Evolutionary conservation across 1,140 invertebrate genomes (phyloP), one percentile per base, ranked within the genome.

Genomic region (Drosophila repletoides): DNA sequence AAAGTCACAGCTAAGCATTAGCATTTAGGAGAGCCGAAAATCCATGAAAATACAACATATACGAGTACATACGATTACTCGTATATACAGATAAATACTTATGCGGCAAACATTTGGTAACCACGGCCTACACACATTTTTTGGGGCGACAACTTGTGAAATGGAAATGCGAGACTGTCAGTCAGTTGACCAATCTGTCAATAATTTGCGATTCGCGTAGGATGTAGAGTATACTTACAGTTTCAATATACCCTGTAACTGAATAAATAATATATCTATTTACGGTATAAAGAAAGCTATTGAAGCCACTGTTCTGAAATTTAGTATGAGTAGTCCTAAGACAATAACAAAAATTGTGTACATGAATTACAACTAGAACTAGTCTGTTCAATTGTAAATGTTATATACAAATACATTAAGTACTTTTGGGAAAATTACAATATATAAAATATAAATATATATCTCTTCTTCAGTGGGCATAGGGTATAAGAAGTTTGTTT

Each of bases 1-100:
- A 61, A 43, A 77, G 68, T 72, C 58, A 63, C 43, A 74, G 66
- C 71, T 59, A 56, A 56, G 72, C 76, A 76, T 75, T 81, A 72
- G 66, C 76, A 58, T 28, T 74, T 56, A 46, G 26, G 10, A 53
- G 65, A 65, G 24, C 31, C 56, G 55, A 67, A 46, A 38, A 12
- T 5, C 45, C 65, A 48, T 55, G 55, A 41, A 76, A 66, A 67
- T 36, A 43, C 21, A 67, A 48, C 38, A 34, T 17, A 52, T 10
- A 19, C 17, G 9, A 48, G 26, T 15, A 36, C 34, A n/a, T 43
- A 41, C 26, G 33, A 40, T 15, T 12, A 28, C 7, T 7, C 5
- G 7, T 29, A 51, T 45, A 49, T 15, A 45, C 17, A 46, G 58
- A 10, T 46, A 36, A 38, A 10, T 29, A 61, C 26, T 45, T 29